phyloP scores from a whole-genome alignment of 2,113 vertebrate species.

The Mixornis gularis region DNA sequence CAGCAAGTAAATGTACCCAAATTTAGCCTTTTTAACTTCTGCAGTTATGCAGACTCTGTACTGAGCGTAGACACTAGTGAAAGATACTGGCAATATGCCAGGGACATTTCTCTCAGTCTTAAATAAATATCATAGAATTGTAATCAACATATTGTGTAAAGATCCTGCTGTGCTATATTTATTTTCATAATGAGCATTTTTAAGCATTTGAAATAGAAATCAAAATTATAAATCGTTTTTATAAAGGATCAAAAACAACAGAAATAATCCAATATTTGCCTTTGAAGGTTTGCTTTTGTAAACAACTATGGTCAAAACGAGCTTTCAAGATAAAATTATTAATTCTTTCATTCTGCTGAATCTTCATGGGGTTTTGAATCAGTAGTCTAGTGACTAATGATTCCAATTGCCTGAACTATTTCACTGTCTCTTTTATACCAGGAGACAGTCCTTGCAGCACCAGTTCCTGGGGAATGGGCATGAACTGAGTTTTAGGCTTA shows the following conservation, averaged over 20 bases:
- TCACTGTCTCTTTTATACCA: not conserved
- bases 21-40: conserved; percentile 55
- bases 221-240: not conserved
- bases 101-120: conserved; percentile 34
- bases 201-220: conserved; percentile 29
- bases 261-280: not conserved
- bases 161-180: conserved; percentile 43
- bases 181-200: conserved; percentile 3
- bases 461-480: not conserved
- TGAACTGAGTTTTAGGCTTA: not conserved
- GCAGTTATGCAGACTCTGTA: not conserved
- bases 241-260: not conserved
- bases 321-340: not conserved
- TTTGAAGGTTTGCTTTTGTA: not conserved
- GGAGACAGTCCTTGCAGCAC: not conserved
- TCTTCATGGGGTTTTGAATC: not conserved
- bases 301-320: not conserved
- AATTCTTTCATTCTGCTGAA: not conserved
- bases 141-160: conserved; percentile 33
- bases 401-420: not conserved
- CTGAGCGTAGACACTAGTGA: not conserved
- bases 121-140: conserved; percentile 26
- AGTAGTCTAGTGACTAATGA: not conserved
- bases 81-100: conserved; percentile 28
- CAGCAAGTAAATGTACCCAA: conserved; percentile 22